Conservation (phyloP, 2,797 vertebrate genomes). For the Borostomias antarcticus region DNA sequence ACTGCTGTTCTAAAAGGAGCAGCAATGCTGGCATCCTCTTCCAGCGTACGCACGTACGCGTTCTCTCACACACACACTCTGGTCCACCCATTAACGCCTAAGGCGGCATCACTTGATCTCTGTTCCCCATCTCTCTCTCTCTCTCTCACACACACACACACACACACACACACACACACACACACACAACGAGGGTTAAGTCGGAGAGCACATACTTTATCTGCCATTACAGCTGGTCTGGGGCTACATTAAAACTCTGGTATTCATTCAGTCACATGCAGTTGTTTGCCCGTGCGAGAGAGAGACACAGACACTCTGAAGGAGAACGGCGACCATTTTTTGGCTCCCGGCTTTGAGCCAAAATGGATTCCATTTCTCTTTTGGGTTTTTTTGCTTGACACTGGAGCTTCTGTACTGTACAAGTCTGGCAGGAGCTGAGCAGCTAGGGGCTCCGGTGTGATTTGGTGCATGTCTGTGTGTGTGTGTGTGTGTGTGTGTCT, state of each 20-base stretch:
- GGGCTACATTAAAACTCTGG: not conserved
- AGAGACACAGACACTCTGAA: not conserved
- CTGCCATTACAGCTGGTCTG: slow-evolving; percentile 7
- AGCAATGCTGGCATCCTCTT: slow-evolving; percentile 7
- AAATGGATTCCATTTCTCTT: not conserved
- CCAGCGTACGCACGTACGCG: slow-evolving; percentile 5
- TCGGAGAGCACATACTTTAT: not conserved
- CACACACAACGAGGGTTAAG: not conserved
- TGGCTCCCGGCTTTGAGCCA: not conserved
- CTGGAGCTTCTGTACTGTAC: not conserved
- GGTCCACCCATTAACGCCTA: not conserved
- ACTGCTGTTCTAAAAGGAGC: slow-evolving; percentile 10
- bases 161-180: slow-evolving; percentile 1
- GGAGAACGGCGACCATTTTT: not conserved
- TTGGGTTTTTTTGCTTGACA: not conserved
- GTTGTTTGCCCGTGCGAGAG: not conserved
- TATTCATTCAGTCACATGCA: not conserved
- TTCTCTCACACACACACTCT: slow-evolving; percentile 1
- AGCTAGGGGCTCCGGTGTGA: not conserved
- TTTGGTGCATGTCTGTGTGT: not conserved
- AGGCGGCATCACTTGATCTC: not conserved
- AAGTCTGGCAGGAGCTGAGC: not conserved
- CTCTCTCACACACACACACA: not conserved
- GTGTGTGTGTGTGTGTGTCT: not conserved
- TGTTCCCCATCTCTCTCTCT: not conserved